Evolutionary conservation across 2,888 invertebrate genomes (phyloP).

Genomic region (Drosophila mimetica): DNA sequence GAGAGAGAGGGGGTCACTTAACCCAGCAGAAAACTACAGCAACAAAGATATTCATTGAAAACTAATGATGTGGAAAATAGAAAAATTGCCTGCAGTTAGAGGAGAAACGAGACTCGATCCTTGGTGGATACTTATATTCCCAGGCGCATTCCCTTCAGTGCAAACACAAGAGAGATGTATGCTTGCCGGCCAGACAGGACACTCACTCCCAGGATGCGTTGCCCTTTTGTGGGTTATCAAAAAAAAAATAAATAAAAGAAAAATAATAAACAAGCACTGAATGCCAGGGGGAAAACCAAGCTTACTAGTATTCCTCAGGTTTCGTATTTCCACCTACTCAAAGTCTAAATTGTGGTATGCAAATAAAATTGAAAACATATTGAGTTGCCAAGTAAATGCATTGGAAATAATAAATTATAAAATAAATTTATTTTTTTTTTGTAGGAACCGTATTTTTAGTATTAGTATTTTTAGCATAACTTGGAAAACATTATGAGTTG

Average conservation of each 20-base stretch:
- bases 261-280: neutral
- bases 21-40: slow-evolving; percentile 47
- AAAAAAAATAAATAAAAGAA: neutral
- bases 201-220: slow-evolving; percentile 29
- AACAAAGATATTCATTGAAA: slow-evolving; percentile 75
- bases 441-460: too few relatives aligned
- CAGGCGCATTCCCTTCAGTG: slow-evolving; percentile 11
- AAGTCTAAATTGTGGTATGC: neutral
- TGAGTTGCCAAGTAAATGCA: too few relatives aligned
- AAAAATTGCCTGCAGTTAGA: slow-evolving; percentile 74
- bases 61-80: slow-evolving; percentile 78
- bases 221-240: slow-evolving; percentile 34
- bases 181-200: slow-evolving; percentile 5
- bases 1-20: slow-evolving; percentile 50
- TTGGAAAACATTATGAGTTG: too few relatives aligned
- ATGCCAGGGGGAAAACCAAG: slow-evolving; percentile 15
- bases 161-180: slow-evolving; percentile 16
- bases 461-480: too few relatives aligned
- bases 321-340: too few relatives aligned
- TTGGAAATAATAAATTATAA: too few relatives aligned
- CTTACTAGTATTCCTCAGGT: too few relatives aligned
- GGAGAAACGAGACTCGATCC: slow-evolving; percentile 22
- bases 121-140: neutral
- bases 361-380: neutral
- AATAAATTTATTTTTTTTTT: too few relatives aligned